Percentiles rank a stretch among this genome's conserved stretches.
phyloP scores from a whole-genome alignment of 2,113 vertebrate species.

The Phylloscopus trochiloides region DNA sequence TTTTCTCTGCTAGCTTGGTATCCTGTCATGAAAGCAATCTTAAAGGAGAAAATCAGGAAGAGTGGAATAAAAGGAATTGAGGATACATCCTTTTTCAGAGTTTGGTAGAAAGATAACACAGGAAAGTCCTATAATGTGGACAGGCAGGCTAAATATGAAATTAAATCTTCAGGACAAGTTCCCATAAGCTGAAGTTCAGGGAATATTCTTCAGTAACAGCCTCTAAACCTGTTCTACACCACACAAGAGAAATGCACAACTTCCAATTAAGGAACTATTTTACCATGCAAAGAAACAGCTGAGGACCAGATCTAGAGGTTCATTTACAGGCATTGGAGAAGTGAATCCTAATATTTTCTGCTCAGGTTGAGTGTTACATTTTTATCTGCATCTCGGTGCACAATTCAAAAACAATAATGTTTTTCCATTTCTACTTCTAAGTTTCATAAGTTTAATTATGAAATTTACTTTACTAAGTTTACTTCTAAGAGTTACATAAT shows the following conservation, averaged over 20 bases:
- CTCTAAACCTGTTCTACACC: neutral
- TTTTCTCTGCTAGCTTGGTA: neutral
- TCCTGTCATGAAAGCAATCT: neutral
- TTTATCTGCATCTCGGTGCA: neutral
- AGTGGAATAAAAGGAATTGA: neutral
- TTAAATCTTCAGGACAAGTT: neutral
- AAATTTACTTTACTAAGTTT: neutral
- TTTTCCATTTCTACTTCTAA: neutral
- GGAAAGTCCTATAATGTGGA: neutral
- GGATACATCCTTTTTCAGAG: neutral
- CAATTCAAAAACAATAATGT: neutral
- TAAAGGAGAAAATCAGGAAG: neutral
- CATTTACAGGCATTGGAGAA: neutral
- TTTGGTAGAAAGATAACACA: neutral
- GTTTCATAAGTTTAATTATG: neutral
- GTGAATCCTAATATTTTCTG: neutral
- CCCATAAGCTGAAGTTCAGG: neutral
- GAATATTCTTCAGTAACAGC: neutral
- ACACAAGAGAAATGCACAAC: neutral
- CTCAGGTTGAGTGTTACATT: neutral
- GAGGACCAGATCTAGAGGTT: neutral
- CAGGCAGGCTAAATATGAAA: neutral
- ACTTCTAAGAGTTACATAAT: neutral
- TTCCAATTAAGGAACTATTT: neutral
- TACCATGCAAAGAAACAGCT: neutral